Percentiles rank a stretch among this genome's conserved stretches.
Conservation (phyloP, 2,113 vertebrate genomes). For the rat (Rattus norvegicus) region DNA sequence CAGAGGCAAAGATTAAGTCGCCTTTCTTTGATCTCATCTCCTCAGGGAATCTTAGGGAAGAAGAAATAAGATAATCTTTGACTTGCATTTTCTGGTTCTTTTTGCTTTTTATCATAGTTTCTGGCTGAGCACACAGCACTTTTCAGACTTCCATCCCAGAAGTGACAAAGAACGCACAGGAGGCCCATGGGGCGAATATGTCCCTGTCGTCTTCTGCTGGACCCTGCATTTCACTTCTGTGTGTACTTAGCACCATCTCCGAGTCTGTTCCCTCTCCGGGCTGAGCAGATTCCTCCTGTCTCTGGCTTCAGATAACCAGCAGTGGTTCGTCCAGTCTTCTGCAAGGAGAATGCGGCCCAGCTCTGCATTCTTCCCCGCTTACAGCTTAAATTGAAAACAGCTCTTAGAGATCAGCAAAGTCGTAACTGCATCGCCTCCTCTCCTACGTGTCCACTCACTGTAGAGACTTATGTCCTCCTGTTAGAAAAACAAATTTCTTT, state of each 20-base stretch:
- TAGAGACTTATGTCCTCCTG: neutral
- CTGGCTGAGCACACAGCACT: neutral
- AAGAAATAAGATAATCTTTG: constrained; percentile 42
- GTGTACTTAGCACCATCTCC: neutral
- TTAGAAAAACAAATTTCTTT: constrained; percentile 32
- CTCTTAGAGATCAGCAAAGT: neutral
- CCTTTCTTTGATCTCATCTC: neutral
- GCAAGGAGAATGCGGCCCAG: neutral
- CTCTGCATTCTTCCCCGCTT: constrained; percentile 6
- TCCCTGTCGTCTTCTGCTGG: neutral
- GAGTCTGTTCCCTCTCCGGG: neutral
- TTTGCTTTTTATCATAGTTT: constrained; percentile 48
- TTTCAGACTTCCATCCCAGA: constrained; percentile 26
- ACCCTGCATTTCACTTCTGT: neutral
- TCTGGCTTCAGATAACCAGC: neutral
- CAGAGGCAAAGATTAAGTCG: neutral
- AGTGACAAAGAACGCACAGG: constrained; percentile 18
- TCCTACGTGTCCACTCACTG: neutral
- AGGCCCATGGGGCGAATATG: neutral
- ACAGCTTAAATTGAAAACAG: constrained; percentile 29
- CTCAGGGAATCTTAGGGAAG: constrained; percentile 23
- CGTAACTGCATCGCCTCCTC: neutral
- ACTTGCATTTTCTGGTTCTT: neutral
- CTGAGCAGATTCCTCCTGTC: neutral
- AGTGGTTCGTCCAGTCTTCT: neutral